Evolutionary conservation across 2,888 invertebrate genomes (phyloP), one percentile per base, ranked within the genome.

Genomic region (Dryomyza anilis): DNA sequence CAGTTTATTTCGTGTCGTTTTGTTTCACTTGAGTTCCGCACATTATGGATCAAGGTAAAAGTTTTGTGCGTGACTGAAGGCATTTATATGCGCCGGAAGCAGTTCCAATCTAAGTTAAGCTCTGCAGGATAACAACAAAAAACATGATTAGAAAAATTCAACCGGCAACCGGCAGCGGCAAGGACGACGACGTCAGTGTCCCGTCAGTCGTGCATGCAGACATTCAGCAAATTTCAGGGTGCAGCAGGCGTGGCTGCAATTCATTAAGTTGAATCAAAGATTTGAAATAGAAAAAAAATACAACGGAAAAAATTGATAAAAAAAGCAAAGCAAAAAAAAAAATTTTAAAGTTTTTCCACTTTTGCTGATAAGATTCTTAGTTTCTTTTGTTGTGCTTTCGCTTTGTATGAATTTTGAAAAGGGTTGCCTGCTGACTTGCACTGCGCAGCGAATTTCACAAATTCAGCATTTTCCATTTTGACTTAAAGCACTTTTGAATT

Each of bases 81-180:
- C 76, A 81, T 79, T 81, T 81, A 79, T 77, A 78, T 74, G 75
- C 73, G 72, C 78, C 80, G 81, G 81, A 80, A 80, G 79, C 76
- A 77, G 75, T 77, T 79, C 78, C 80, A 80, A 81, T 81, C 79
- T 80, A 80, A 80, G 78, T 78, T 79, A 74, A 78, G 71, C 72
- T 69, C 70, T 61, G 64, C 68, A 59, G 67, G 70, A 65, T 64
- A 64, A 59, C 61, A 45, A 57, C 53, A 39, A 19, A 30, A 73
- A 64, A 69, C 72, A 55, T 16, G 33, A 52, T 27, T 25, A n/a
- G n/a, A n/a, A n/a, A n/a, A n/a, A n/a, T n/a, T n/a, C 16, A 16
- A 12, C 60, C 25, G 43, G 39, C 39, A 33, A 33, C 6, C 12
- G 12, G 3, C 14, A n/a, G 39, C 39, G 39, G 3, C 3, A 2